These are phyloP conservation scores for Dicaeum eximium DNA, from an alignment of 2,113 vertebrate species.

Conservation along the genomic window DNA sequence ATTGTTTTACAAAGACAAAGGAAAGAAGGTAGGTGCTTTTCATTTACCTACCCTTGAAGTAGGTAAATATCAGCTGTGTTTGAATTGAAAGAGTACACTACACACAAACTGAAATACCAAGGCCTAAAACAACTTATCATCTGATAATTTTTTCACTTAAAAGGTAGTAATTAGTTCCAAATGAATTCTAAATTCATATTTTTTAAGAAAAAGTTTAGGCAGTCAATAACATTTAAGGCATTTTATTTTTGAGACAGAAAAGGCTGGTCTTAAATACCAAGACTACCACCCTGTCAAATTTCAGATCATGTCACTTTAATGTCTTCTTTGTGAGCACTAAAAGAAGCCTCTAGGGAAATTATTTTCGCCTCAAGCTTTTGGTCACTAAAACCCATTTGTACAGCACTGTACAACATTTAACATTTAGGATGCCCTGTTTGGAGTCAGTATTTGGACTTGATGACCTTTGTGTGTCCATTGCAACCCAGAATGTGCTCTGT, in stretches of 20 bases:
- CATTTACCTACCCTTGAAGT: neutral
- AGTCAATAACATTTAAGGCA: neutral
- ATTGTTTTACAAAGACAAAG: neutral
- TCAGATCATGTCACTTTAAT: neutral
- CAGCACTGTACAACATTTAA: neutral
- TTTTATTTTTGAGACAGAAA: neutral
- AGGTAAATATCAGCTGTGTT: neutral
- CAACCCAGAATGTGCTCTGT: neutral
- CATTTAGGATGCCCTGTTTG: neutral
- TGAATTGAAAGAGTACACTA: neutral
- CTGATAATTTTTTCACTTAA: neutral
- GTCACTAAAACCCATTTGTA: rapidly evolving
- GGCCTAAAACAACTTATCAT: neutral
- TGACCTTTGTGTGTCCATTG: rapidly evolving
- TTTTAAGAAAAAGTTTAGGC: neutral
- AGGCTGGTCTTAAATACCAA: neutral
- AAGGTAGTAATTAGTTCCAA: neutral
- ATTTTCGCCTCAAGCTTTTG: rapidly evolving
- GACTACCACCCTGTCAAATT: neutral
- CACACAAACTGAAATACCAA: neutral
- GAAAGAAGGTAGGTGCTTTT: neutral
- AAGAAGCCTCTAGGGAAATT: neutral
- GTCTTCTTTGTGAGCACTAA: neutral
- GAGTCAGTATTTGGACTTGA: neutral
- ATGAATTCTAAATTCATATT: neutral